Evolutionary conservation across 30 jellyfish, hydroid and myxozoan genomes (phyloP).

Genomic region (Aurelia aurita complex sp. Pacific): DNA sequence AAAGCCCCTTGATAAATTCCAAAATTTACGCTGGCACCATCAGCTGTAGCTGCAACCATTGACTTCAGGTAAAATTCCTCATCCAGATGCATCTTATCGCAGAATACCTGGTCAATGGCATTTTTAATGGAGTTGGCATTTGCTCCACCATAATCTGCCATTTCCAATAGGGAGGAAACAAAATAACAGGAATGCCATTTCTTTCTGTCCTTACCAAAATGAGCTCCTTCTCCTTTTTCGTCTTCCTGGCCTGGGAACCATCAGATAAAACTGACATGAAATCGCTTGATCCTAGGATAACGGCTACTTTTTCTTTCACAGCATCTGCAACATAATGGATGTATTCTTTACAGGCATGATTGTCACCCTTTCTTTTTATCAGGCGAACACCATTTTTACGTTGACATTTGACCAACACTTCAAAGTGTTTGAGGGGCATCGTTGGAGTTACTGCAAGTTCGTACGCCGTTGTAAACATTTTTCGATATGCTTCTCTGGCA

Average conservation of each 20-base stretch:
- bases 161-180: background rate
- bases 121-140: constrained; percentile 39
- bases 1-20: constrained; percentile 30
- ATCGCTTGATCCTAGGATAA: constrained; percentile 29
- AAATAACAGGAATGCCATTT: constrained; percentile 32
- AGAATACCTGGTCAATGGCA: constrained; percentile 36
- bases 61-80: constrained; percentile 11
- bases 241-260: constrained; percentile 71
- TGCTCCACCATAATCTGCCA: no score
- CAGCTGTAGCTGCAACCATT: constrained; percentile 8
- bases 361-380: constrained; percentile 2
- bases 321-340: constrained; percentile 18
- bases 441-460: constrained; percentile 30
- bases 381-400: constrained; percentile 7
- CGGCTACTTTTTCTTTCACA: constrained; percentile 40
- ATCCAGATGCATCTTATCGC: background rate
- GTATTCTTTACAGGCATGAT: constrained; percentile 12
- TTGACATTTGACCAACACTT: constrained; percentile 37
- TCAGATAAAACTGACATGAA: constrained; percentile 68
- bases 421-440: constrained; percentile 42
- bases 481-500: constrained; percentile 23
- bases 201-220: constrained; percentile 48
- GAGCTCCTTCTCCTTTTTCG: constrained; percentile 62
- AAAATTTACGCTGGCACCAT: no score
- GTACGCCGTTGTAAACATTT: constrained; percentile 16